Percentiles rank a stretch among this genome's conserved stretches.
Evolutionary conservation across 2,797 vertebrate genomes (phyloP).

Genomic region (Lateolabrax maculatus): DNA sequence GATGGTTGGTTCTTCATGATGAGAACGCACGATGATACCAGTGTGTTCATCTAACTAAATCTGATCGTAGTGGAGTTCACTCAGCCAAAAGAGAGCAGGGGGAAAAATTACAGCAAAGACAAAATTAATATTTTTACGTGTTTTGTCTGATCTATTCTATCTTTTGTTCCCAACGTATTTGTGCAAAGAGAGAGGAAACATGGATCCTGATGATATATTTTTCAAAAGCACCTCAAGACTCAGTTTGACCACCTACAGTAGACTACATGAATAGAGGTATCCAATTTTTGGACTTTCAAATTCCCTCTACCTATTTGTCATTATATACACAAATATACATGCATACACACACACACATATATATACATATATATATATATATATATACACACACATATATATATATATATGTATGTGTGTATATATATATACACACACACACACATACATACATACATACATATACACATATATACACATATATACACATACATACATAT

Average conservation of each 20-base stretch:
- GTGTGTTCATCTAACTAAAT: constrained; percentile 33
- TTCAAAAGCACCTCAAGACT: neutral
- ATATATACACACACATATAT: too few species aligned
- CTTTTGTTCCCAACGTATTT: neutral
- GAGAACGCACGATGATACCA: constrained; percentile 16
- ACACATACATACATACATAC: too few species aligned
- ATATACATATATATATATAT: too few species aligned
- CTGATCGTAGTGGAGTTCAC: constrained; percentile 19
- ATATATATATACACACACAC: too few species aligned
- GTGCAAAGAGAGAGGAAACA: neutral
- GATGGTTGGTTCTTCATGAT: constrained; percentile 34
- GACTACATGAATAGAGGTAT: neutral
- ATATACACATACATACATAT: too few species aligned
- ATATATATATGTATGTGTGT: too few species aligned
- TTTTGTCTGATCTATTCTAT: neutral
- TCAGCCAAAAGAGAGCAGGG: constrained; percentile 48
- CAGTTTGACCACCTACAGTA: neutral
- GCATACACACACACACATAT: too few species aligned
- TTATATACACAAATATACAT: too few species aligned
- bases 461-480: too few species aligned
- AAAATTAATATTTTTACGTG: neutral
- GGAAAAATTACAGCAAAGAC: neutral
- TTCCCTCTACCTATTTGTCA: neutral
- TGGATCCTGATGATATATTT: neutral
- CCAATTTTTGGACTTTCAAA: neutral